These are phyloP conservation scores for Aplodontia rufa DNA, from an alignment of 2,113 vertebrate species.

Conservation along the genomic window DNA sequence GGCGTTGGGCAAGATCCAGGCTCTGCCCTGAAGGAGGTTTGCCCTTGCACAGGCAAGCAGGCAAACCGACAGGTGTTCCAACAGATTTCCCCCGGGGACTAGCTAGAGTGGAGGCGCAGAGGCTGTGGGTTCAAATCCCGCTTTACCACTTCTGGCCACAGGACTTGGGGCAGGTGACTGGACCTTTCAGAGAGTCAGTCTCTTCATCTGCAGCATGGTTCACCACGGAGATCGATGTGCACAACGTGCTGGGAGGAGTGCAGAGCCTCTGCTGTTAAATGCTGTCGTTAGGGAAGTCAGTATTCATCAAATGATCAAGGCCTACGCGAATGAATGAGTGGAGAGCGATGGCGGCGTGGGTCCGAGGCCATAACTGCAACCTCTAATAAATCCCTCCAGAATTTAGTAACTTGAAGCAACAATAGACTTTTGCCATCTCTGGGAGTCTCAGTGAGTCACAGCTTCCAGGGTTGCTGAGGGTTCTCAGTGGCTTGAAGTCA, in stretches of 20 bases:
- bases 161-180: background rate
- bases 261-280: background rate
- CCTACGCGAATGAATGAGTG: too few species aligned
- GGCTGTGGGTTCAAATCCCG: background rate
- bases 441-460: background rate
- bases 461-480: background rate
- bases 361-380: background rate
- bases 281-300: background rate
- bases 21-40: background rate
- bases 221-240: background rate
- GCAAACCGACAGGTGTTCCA: fast-evolving
- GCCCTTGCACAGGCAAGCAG: background rate
- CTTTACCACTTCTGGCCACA: background rate
- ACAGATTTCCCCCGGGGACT: too few species aligned
- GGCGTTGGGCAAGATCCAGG: background rate
- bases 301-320: background rate
- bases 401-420: background rate
- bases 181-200: background rate
- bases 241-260: background rate
- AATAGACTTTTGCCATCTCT: background rate
- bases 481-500: background rate
- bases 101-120: background rate
- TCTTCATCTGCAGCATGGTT: background rate
- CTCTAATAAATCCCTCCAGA: background rate
- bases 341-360: background rate